phyloP scores from a whole-genome alignment of 35 echinoderm and acorn worm genomes.

The Heliocidaris erythrogramma region DNA sequence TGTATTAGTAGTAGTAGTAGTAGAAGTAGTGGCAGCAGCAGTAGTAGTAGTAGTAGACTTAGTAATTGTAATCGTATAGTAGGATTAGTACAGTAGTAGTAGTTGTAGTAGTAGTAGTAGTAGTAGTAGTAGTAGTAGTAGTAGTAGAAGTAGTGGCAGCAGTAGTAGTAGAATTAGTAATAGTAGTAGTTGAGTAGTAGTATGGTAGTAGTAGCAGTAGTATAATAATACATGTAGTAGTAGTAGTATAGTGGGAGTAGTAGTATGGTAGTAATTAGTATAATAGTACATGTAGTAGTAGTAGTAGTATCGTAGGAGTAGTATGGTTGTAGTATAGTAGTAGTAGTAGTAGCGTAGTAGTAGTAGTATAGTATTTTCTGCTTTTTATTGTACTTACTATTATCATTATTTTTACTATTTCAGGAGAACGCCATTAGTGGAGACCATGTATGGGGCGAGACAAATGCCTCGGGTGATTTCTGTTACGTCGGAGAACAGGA shows the following conservation, averaged over 20 bases:
- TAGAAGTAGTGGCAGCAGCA: not conserved
- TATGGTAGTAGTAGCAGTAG: too few relatives aligned
- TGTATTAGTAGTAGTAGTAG: not conserved
- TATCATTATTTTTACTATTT: not conserved
- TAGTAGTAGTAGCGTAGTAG: not conserved
- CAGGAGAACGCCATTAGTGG: constrained; percentile 96
- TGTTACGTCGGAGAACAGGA: constrained; percentile 99
- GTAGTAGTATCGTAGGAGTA: not conserved
- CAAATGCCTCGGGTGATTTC: constrained; percentile 96
- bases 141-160: too few relatives aligned
- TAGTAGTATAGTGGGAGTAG: too few relatives aligned
- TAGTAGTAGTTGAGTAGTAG: not conserved
- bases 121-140: too few relatives aligned
- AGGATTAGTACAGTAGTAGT: too few relatives aligned
- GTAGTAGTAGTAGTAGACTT: not conserved
- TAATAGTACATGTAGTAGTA: not conserved
- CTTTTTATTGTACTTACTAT: not conserved
- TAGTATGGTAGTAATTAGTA: not conserved
- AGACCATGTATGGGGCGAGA: constrained; percentile 96
- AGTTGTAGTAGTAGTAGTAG: too few relatives aligned
- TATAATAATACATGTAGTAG: not conserved
- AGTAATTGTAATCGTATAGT: too few relatives aligned
- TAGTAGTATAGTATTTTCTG: not conserved
- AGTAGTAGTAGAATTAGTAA: too few relatives aligned
- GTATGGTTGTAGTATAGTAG: not conserved